Evolutionary conservation across 1,140 invertebrate genomes (phyloP).

Genomic region (Rhopalosiphum maidis): DNA sequence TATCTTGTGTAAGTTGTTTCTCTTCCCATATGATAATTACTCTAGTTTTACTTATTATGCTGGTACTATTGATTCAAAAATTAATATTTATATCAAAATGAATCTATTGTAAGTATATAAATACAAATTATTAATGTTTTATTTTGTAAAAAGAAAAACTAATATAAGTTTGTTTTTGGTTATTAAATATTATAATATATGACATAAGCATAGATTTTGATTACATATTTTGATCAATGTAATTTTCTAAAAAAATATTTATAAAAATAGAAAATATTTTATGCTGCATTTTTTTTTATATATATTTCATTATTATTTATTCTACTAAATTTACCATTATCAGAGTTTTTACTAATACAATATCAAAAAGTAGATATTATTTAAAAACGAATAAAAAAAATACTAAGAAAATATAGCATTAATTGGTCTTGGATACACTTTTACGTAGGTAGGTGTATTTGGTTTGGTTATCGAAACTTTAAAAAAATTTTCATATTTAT

Average conservation of each 20-base stretch:
- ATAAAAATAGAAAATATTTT: not conserved
- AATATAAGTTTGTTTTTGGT: slow-evolving; percentile 40
- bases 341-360: not conserved
- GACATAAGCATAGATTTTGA: not conserved
- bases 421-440: too few relatives aligned
- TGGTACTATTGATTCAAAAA: not conserved
- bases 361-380: not conserved
- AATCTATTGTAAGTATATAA: slow-evolving; percentile 3
- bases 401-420: too few relatives aligned
- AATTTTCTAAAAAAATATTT: slow-evolving; percentile 20
- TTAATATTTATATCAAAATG: not conserved
- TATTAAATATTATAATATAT: slow-evolving; percentile 27
- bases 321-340: not conserved
- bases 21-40: not conserved
- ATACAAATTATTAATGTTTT: slow-evolving; percentile 16
- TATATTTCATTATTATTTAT: not conserved
- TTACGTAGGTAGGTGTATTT: too few relatives aligned
- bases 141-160: slow-evolving; percentile 49
- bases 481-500: too few relatives aligned
- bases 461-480: too few relatives aligned
- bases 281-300: not conserved
- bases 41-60: not conserved
- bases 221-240: not conserved
- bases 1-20: not conserved
- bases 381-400: not conserved